Percentiles rank a stretch among this genome's conserved stretches.
Conservation (phyloP, 2,113 vertebrate genomes). For the Ceyx margarethae region DNA sequence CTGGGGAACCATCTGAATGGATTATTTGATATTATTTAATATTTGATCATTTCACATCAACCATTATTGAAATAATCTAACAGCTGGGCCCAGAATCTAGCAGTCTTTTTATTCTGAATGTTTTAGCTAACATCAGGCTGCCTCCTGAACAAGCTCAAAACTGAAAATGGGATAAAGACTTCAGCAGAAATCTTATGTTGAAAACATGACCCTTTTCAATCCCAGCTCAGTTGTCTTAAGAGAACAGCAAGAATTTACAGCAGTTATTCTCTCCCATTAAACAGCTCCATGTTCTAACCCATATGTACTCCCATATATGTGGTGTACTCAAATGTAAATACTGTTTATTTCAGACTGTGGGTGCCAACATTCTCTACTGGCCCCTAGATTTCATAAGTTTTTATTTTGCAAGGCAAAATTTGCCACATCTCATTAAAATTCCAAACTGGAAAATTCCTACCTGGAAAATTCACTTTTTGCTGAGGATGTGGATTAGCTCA, state of each 20-base stretch:
- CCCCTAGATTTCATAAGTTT: background rate
- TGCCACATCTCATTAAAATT: background rate
- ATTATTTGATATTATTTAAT: background rate
- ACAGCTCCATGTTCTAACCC: background rate
- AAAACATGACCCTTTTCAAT: background rate
- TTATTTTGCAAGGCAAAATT: background rate
- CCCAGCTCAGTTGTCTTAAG: background rate
- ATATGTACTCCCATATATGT: accelerated
- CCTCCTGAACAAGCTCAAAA: background rate
- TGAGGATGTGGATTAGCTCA: background rate
- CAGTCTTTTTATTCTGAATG: background rate
- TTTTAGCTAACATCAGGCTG: background rate
- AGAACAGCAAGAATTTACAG: background rate
- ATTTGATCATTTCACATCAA: background rate
- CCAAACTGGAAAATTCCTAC: background rate
- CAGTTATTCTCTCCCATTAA: background rate
- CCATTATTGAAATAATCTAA: background rate
- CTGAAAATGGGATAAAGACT: background rate
- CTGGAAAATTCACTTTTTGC: background rate
- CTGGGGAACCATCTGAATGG: background rate
- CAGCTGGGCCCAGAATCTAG: background rate
- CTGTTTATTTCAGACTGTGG: background rate
- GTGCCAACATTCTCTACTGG: background rate
- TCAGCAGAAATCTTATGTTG: background rate
- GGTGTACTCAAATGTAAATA: background rate